Base-by-base conservation (phyloP, 2,797 vertebrate genomes). In the Labroides dimidiatus region DNA sequence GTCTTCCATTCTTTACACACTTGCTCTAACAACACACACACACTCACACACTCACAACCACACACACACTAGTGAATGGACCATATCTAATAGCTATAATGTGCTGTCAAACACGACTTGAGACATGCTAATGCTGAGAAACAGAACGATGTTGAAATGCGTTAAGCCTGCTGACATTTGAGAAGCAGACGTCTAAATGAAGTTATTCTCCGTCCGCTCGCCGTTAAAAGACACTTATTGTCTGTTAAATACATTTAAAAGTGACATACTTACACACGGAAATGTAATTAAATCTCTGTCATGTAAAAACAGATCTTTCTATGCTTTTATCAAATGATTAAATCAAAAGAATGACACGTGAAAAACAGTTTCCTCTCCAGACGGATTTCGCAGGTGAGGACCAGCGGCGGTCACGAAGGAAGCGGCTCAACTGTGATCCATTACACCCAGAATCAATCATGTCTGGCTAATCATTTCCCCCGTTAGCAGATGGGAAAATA, bases 31-130 rank as follows among this genome's bases (percentile, higher is more conserved):
- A 27, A 27, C 24, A 27, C 24, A 27, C 24, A 27, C 24, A 27
- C 24, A 57, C 49, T 42, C 44, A 30, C 59, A 55, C 58, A 67
- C 64, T 33, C 24, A 47, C 59, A 65, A 45, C 56, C 63, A 45
- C 75, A 67, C 60, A 42, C 56, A 61, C 64, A 55, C 57, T 69
- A 23, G n/a, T 14, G 64, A 86, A 75, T 64, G 77, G 81, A 88
- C 84, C 90, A 72, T 84, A 79, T 65, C 91, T 93, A 94, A 94
- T 91, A 89, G 88, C 82, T 85, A 85, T 79, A 80, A 88, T 85
- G 81, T 79, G 75, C 76, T 83, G 84, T 81, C 66, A 75, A 75
- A 89, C 92, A 94, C 83, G 86, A 84, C 86, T 80, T 24, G 8
- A 63, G 81, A 85, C 70, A 75, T 55, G 65, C 66, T 69, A 79